Conservation (phyloP, 2,888 invertebrate species). For the Diloba caeruleocephala region DNA sequence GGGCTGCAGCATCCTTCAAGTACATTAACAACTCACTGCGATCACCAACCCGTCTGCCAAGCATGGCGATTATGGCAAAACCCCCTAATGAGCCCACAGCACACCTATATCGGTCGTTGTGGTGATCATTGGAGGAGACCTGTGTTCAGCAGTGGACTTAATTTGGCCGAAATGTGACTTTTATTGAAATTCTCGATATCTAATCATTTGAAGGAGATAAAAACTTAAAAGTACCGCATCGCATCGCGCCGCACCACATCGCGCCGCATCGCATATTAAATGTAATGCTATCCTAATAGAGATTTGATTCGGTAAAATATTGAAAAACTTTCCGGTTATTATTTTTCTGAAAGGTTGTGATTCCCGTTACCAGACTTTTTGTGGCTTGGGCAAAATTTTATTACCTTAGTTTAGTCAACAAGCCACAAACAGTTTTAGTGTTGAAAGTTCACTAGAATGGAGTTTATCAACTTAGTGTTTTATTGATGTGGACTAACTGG, state of each 20-base stretch:
- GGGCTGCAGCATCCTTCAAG: too few species aligned
- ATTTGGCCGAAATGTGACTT: too few species aligned
- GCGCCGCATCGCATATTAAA: background rate
- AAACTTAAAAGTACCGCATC: background rate
- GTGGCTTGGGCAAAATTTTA: conserved; percentile 25
- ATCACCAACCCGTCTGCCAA: too few species aligned
- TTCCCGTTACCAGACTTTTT: conserved; percentile 9
- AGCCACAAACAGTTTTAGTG: conserved; percentile 33
- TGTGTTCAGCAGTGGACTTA: too few species aligned
- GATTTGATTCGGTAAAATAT: conserved; percentile 39
- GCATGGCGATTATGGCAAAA: too few species aligned
- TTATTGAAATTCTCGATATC: too few species aligned
- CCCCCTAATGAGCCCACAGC: too few species aligned
- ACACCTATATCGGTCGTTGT: too few species aligned
- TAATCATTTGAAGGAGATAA: too few species aligned
- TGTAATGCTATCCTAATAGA: conserved; percentile 1
- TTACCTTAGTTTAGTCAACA: conserved; percentile 32
- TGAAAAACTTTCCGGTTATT: conserved; percentile 46
- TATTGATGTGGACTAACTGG: background rate
- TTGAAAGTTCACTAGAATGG: conserved; percentile 20
- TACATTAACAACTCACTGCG: too few species aligned
- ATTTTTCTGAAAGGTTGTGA: conserved; percentile 29
- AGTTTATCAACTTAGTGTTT: conserved; percentile 15
- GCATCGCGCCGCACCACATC: too few species aligned
- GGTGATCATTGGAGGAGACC: too few species aligned